Conservation (phyloP, 1,140 invertebrate genomes). For the Trypoxylus dichotomus region DNA sequence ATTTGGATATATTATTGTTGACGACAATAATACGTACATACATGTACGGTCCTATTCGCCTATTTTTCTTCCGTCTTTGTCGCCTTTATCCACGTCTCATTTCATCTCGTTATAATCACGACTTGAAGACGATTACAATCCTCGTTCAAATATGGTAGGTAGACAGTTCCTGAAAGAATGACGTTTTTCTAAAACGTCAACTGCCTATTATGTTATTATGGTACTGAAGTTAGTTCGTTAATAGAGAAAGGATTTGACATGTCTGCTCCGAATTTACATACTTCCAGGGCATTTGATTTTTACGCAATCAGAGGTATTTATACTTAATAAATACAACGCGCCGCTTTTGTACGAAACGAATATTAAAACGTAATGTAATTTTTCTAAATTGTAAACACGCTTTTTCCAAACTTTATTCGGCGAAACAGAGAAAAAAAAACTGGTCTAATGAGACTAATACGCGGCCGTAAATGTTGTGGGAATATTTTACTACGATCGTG, state of each 20-base stretch:
- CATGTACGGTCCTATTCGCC: background rate
- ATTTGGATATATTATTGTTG: background rate
- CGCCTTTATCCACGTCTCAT: background rate
- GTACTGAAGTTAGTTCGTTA: background rate
- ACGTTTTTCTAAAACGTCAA: background rate
- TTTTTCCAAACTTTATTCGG: too few species aligned
- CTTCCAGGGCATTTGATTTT: too few species aligned
- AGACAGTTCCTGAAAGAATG: background rate
- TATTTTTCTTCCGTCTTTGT: background rate
- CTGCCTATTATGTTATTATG: background rate
- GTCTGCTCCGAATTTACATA: too few species aligned
- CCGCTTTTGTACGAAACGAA: too few species aligned
- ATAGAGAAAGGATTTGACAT: background rate
- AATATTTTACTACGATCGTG: too few species aligned
- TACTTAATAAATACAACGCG: too few species aligned
- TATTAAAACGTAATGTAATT: too few species aligned
- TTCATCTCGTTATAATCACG: background rate
- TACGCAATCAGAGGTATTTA: too few species aligned
- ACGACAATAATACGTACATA: background rate
- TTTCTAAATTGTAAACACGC: too few species aligned
- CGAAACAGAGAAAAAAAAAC: too few species aligned
- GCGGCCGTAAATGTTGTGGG: too few species aligned
- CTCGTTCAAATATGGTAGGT: background rate
- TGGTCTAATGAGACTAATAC: too few species aligned
- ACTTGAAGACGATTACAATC: background rate